phyloP scores from a whole-genome alignment of 1,140 invertebrate species.

The Dinoponera quadriceps region DNA sequence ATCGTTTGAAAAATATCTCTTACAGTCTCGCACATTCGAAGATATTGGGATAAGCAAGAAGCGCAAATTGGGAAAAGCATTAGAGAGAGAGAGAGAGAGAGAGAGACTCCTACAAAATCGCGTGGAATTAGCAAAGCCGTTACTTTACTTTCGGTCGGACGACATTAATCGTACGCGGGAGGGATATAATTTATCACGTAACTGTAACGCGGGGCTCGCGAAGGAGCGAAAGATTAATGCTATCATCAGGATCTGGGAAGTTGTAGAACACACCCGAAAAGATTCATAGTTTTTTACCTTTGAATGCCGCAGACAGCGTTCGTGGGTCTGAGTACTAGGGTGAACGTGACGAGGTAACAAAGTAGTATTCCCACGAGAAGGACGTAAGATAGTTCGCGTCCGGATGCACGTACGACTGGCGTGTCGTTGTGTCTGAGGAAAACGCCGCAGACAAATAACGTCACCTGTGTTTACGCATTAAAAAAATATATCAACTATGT shows the following conservation, averaged over 20 bases:
- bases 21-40: neutral
- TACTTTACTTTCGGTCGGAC: constrained; percentile 15
- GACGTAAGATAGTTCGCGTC: constrained; percentile 95
- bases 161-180: constrained; percentile 1
- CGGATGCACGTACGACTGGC: constrained; percentile 95
- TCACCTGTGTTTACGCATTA: constrained; percentile 77
- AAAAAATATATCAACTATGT: constrained; percentile 24
- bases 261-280: constrained; percentile 20
- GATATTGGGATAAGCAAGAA: neutral
- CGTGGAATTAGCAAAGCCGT: constrained; percentile 22
- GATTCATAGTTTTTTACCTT: constrained; percentile 86
- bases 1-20: constrained; percentile 4
- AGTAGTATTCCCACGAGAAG: constrained; percentile 94
- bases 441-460: constrained; percentile 87
- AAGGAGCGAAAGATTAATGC: constrained; percentile 30
- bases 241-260: neutral
- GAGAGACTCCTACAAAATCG: neutral
- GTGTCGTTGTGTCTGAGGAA: constrained; percentile 93
- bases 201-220: neutral
- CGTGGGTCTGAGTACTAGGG: constrained; percentile 91
- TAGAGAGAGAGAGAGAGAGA: too few species aligned
- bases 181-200: constrained; percentile 37
- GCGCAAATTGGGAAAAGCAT: constrained; percentile 4
- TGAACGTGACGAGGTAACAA: constrained; percentile 95
- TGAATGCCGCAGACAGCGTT: constrained; percentile 92